phyloP scores from a whole-genome alignment of 2,113 vertebrate species.

The Rissa tridactyla region DNA sequence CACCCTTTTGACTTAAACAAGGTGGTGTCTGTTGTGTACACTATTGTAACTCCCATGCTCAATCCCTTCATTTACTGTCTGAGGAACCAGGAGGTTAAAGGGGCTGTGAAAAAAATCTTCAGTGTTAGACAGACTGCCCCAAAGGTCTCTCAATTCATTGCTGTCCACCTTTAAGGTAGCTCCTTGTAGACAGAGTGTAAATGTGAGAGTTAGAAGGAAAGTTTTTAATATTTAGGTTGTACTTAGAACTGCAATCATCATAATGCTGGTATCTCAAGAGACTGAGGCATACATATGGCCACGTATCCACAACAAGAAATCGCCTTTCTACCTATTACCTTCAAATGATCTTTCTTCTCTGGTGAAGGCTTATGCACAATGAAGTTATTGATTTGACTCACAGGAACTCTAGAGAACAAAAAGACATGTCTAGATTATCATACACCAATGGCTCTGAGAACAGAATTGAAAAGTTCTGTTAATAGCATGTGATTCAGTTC shows the following conservation, averaged over 20 bases:
- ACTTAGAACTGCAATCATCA: neutral
- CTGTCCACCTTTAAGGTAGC: neutral
- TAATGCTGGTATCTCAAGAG: neutral
- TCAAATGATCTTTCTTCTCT: neutral
- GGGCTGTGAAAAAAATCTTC: neutral
- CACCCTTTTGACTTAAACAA: constrained; percentile 40
- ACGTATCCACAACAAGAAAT: neutral
- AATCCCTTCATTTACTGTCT: constrained; percentile 51
- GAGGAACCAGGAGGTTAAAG: constrained; percentile 40
- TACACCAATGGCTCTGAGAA: neutral
- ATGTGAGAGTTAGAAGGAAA: neutral
- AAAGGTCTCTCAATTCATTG: neutral
- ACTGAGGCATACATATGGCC: neutral
- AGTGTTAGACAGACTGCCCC: neutral
- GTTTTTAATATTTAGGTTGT: neutral
- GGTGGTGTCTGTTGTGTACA: constrained; percentile 26
- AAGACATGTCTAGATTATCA: neutral
- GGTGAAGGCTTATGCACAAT: neutral
- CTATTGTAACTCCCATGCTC: constrained; percentile 32
- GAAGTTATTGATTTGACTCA: neutral
- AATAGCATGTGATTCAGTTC: neutral
- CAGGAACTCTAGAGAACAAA: neutral
- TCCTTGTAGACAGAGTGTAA: neutral
- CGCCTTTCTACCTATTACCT: neutral
- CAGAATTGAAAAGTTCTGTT: neutral